Evolutionary conservation across 92 coral and sea anemone species (phyloP).

Genomic region (Diadumene lineata): DNA sequence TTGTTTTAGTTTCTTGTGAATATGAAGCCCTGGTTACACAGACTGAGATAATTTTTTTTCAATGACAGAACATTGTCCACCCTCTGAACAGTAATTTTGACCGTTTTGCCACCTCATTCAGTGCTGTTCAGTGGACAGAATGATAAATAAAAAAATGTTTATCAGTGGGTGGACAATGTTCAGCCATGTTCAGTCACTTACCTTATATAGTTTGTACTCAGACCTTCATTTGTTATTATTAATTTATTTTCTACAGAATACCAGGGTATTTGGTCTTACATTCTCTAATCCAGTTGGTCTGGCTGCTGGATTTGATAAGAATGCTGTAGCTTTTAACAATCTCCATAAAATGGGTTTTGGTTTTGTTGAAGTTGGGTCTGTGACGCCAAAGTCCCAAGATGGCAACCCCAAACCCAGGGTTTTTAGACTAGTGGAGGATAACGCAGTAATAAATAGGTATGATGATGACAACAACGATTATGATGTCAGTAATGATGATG

Average conservation of each 20-base stretch:
- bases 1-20: too few species aligned
- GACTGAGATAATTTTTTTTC: background rate
- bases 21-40: too few species aligned
- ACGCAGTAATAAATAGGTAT: conserved; percentile 96
- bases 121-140: too few species aligned
- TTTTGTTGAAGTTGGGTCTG: conserved; percentile 93
- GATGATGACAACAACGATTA: background rate
- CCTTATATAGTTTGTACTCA: background rate
- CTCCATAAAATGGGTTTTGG: conserved; percentile 93
- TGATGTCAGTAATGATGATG: background rate
- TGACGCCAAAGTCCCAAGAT: conserved; percentile 86
- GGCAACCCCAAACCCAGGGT: conserved; percentile 91
- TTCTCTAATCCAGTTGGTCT: conserved; percentile 93
- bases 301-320: conserved; percentile 99
- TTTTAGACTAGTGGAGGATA: conserved; percentile 80
- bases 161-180: background rate
- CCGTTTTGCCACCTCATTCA: background rate
- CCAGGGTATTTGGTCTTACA: conserved; percentile 86
- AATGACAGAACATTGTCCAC: background rate
- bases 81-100: background rate
- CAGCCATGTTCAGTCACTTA: too few species aligned
- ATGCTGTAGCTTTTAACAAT: conserved; percentile 88
- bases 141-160: too few species aligned
- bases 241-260: conserved; percentile 48
- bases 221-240: background rate